These are phyloP conservation scores for Corythornis cristatus DNA, from an alignment of 2,113 vertebrate species.

Conservation along the genomic window DNA sequence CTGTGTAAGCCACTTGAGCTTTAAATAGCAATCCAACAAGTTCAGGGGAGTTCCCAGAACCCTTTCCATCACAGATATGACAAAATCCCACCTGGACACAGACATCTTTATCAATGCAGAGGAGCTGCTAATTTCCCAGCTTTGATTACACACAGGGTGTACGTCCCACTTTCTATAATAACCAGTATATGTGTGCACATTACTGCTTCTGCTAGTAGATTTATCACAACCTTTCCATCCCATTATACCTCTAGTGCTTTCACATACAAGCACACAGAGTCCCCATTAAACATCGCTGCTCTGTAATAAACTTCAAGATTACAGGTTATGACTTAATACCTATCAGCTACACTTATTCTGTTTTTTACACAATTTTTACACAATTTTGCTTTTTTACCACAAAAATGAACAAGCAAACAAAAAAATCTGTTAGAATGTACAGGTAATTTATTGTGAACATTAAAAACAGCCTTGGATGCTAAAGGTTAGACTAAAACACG, in stretches of 20 bases:
- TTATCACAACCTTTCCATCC: neutral
- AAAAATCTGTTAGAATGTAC: neutral
- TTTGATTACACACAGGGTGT: neutral
- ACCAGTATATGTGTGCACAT: neutral
- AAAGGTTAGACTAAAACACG: neutral
- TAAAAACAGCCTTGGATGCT: neutral
- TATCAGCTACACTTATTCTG: neutral
- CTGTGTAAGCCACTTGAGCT: neutral
- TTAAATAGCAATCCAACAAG: neutral
- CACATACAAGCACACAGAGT: neutral
- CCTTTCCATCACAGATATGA: neutral
- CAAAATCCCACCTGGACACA: neutral
- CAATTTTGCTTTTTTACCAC: neutral
- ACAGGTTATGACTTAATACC: neutral
- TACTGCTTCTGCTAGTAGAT: neutral
- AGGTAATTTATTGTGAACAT: neutral
- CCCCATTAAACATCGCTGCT: neutral
- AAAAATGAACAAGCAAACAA: neutral
- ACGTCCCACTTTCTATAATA: neutral
- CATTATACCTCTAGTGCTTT: neutral
- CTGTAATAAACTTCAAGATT: neutral
- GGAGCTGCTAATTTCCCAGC: neutral
- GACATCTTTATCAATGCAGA: neutral
- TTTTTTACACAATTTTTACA: neutral
- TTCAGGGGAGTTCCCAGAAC: neutral